phyloP scores from a whole-genome alignment of 2,113 vertebrate species.

The Ascaphus truei region DNA sequence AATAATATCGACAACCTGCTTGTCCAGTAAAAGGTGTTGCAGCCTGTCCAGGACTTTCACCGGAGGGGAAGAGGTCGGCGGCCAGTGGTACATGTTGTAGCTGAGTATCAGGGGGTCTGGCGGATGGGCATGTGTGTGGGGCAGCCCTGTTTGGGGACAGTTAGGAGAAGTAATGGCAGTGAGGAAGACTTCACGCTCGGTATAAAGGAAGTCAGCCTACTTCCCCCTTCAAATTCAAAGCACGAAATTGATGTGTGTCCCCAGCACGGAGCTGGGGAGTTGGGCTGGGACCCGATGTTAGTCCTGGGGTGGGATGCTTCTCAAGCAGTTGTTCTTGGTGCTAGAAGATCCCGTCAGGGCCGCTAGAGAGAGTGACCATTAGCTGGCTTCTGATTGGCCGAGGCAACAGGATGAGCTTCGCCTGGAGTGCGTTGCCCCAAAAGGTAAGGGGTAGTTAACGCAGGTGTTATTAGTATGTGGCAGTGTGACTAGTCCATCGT shows the following conservation, averaged over 20 bases:
- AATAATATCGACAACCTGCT: too few species aligned
- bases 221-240: slow-evolving; percentile 26
- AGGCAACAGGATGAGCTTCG: slow-evolving; percentile 7
- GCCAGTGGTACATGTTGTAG: too few species aligned
- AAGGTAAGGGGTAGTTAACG: slow-evolving; percentile 16
- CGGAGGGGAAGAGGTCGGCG: too few species aligned
- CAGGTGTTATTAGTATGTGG: too few species aligned
- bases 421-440: not conserved
- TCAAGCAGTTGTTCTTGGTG: not conserved
- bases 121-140: too few species aligned
- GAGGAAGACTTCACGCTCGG: slow-evolving; percentile 4
- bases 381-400: not conserved
- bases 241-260: not conserved
- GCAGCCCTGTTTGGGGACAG: too few species aligned
- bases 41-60: too few species aligned
- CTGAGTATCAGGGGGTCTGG: too few species aligned
- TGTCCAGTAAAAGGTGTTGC: too few species aligned
- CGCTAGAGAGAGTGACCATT: not conserved
- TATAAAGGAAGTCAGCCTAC: slow-evolving; percentile 18
- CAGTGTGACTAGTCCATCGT: too few species aligned
- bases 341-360: not conserved
- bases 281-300: not conserved
- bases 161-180: slow-evolving; percentile 17
- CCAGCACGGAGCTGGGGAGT: slow-evolving; percentile 2
- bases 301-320: not conserved